Evolutionary conservation across 2,888 invertebrate genomes (phyloP).

Genomic region (Nudaria mundana): DNA sequence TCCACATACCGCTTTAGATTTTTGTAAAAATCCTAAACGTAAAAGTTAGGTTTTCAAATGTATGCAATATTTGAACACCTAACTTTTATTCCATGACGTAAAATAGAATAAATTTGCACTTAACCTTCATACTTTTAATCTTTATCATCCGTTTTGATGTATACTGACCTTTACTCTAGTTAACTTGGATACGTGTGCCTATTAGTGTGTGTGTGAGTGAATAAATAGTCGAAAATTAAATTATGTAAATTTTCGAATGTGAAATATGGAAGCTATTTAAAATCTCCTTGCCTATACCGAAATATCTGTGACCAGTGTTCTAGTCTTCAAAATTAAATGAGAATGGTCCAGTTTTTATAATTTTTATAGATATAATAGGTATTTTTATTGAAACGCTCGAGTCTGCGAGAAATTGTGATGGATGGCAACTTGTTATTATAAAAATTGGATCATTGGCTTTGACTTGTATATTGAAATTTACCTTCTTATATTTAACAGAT

Average conservation of each 20-base stretch:
- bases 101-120: too few species aligned
- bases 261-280: constrained; percentile 39
- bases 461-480: constrained; percentile 48
- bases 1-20: too few species aligned
- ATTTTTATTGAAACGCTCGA: constrained; percentile 17
- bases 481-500: constrained; percentile 43
- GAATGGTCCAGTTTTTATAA: constrained; percentile 47
- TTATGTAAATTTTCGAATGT: constrained; percentile 36
- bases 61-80: too few species aligned
- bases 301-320: constrained; percentile 72
- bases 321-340: constrained; percentile 62
- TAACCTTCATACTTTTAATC: too few species aligned
- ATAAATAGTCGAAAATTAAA: constrained; percentile 34
- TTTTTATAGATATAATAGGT: constrained; percentile 24
- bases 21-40: too few species aligned
- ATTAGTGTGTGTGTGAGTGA: constrained; percentile 34
- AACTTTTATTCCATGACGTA: too few species aligned
- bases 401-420: constrained; percentile 18
- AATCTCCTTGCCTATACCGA: constrained; percentile 67
- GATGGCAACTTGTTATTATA: constrained; percentile 34
- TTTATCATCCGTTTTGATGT: not conserved
- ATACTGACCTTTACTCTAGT: constrained; percentile 29
- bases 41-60: too few species aligned
- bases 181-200: constrained; percentile 42
- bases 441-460: constrained; percentile 45